A percentile compares a stretch with the other conserved stretches of the same genome.
These are phyloP conservation scores for Anabas testudineus DNA, from an alignment of 2,797 vertebrate species.

Conservation along the genomic window DNA sequence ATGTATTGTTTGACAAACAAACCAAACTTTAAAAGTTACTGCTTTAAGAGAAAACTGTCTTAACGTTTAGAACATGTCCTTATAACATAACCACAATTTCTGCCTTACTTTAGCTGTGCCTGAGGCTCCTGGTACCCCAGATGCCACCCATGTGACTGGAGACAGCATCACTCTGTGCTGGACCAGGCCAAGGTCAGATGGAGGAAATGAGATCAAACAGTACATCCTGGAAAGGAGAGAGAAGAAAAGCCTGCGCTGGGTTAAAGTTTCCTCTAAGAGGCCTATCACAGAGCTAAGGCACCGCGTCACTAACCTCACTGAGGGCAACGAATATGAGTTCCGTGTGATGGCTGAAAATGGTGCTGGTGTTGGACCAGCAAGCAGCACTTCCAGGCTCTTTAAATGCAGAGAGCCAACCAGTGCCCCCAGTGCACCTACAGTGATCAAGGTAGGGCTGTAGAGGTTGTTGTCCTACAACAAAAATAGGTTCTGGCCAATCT, in stretches of 20 bases:
- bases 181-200: conserved; percentile 93
- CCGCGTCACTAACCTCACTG: conserved; percentile 92
- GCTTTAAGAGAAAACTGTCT: neutral
- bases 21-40: neutral
- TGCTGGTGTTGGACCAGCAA: conserved; percentile 93
- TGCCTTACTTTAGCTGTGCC: conserved; percentile 88
- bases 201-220: conserved; percentile 96
- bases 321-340: conserved; percentile 99
- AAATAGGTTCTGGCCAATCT: too few species aligned
- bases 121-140: conserved; percentile 95
- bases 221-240: conserved; percentile 98
- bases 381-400: conserved; percentile 93
- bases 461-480: neutral
- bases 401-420: conserved; percentile 97
- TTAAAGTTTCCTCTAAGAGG: conserved; percentile 96
- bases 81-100: neutral
- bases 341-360: conserved; percentile 98
- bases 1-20: neutral
- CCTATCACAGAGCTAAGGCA: conserved; percentile 93
- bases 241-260: conserved; percentile 97
- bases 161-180: conserved; percentile 95
- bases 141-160: conserved; percentile 93
- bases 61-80: neutral
- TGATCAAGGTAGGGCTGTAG: conserved; percentile 89
- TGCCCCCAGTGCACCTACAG: conserved; percentile 90